Conservation (phyloP, 2,888 invertebrate genomes). For the Diaphora mendica region DNA sequence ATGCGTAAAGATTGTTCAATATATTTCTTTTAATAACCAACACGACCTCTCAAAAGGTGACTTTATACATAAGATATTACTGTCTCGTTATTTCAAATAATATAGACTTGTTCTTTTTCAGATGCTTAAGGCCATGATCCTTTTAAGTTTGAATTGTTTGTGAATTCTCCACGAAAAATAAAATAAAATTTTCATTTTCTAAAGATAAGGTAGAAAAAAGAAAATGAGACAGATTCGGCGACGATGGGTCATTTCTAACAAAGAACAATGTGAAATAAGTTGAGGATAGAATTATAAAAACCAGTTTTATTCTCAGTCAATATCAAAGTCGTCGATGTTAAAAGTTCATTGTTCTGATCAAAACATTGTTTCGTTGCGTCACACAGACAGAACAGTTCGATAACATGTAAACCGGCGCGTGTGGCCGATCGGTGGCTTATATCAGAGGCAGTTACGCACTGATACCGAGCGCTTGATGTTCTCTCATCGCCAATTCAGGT, state of each 20-base stretch:
- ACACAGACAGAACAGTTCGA: slow-evolving; percentile 21
- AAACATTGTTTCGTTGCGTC: slow-evolving; percentile 24
- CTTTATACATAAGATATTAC: slow-evolving; percentile 34
- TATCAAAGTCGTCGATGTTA: neutral
- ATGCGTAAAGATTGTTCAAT: slow-evolving; percentile 20
- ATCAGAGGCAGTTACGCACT: slow-evolving; percentile 32
- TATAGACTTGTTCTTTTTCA: slow-evolving; percentile 13
- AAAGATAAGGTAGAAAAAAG: neutral
- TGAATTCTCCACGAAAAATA: neutral
- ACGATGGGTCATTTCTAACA: neutral
- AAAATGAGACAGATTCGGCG: neutral
- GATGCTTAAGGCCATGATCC: neutral
- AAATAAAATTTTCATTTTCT: neutral
- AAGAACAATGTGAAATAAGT: neutral
- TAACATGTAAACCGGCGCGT: slow-evolving; percentile 26
- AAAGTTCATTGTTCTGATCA: slow-evolving; percentile 40
- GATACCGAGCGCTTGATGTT: slow-evolving; percentile 28
- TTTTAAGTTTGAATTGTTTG: slow-evolving; percentile 7
- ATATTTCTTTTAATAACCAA: slow-evolving; percentile 28
- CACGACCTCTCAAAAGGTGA: slow-evolving; percentile 28
- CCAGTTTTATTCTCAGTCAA: neutral
- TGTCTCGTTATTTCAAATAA: slow-evolving; percentile 19
- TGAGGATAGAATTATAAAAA: neutral
- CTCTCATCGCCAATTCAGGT: slow-evolving; percentile 10
- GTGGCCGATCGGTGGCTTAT: slow-evolving; percentile 17